Conservation (phyloP, 2,797 vertebrate genomes). For the Pagetopsis macropterus region DNA sequence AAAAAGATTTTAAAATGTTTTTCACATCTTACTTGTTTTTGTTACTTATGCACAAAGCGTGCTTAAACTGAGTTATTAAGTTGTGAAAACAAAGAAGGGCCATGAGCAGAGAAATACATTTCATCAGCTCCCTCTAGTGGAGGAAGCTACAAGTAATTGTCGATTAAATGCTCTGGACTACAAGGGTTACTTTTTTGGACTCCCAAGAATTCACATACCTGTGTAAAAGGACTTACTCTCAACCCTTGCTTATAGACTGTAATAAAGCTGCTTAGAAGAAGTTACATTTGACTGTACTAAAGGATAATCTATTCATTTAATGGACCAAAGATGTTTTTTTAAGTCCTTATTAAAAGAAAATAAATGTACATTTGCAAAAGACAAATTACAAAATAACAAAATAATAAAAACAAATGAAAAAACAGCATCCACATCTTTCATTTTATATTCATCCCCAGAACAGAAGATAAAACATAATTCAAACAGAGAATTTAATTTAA, state of each 20-base stretch:
- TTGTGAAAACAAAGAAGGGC: background rate
- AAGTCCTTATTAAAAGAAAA: background rate
- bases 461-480: background rate
- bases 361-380: too few relatives aligned
- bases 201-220: background rate
- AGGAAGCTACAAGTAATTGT: background rate
- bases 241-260: background rate
- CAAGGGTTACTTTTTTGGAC: background rate
- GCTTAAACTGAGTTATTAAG: background rate
- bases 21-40: too few relatives aligned
- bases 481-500: background rate
- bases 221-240: background rate
- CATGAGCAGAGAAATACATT: background rate
- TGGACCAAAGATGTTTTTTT: background rate
- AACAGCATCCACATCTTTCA: background rate
- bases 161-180: background rate
- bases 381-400: too few relatives aligned
- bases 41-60: background rate
- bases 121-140: conserved; percentile 71
- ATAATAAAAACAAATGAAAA: background rate
- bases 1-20: background rate
- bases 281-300: too few relatives aligned
- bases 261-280: background rate
- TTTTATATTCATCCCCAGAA: background rate
- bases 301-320: too few relatives aligned